Evolutionary conservation across 2,113 vertebrate species (phyloP), one percentile per base, ranked within the genome.

Genomic region (Rhabdomys dilectus): DNA sequence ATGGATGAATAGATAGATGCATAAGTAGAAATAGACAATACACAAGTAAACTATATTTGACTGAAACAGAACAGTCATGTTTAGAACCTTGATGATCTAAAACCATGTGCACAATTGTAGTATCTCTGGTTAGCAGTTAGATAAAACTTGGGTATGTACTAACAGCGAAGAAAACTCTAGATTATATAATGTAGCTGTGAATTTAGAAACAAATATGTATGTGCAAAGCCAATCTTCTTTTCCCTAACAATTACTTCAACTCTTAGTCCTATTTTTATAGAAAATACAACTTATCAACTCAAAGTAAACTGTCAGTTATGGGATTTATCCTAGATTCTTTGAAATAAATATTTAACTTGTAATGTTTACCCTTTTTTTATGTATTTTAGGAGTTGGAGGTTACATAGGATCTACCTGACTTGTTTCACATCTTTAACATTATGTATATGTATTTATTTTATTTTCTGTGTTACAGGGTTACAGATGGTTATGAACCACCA

Each of bases 211-310:
- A 95, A 91, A 88, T 42, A 39, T 42, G 1, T 16, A 58, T 70
- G 9, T 68, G 29, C 66, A 68, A 76, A 88, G 62, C 29, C 26
- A 88, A 91, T 70, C 60, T 91, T 80, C 13, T 86, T 91, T 88
- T 88, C 51, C 90, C 48, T 93, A 62, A 70, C 53, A 42, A 22
- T 91, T 51, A 70, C 45, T 31, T 91, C 82, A 75, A 39, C 17
- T 64, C 31, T 91, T 76, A 42, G 4, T 12, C 16, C 15, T 91
- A 29, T 36, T 88, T 94, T 21, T 51, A 70, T 39, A 68, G 16
- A 96, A 94, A 84, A 91, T 24, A 90, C 31, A 87, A 92, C 21
- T 90, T 77, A 64, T 19, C n/a, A 91, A 53, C 82, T 88, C 24
- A 72, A 82, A 22, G 36, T n/a, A 45, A 88, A 88, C n/a, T 77